Base-by-base conservation (phyloP, 2,888 invertebrate genomes). In the Leptopterna dolabrata region DNA sequence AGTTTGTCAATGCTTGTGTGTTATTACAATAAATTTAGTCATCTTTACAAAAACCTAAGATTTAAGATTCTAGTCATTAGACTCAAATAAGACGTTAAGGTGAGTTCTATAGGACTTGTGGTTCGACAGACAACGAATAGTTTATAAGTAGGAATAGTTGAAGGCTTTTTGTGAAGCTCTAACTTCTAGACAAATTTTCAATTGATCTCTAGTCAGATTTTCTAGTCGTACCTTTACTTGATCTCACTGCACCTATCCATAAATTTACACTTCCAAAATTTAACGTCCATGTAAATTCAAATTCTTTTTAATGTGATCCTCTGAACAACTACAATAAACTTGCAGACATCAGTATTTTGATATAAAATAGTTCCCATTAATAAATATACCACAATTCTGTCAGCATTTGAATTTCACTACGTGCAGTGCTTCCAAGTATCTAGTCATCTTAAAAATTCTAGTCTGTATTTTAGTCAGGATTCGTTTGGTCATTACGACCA, bases 81-180 rank as follows among this genome's bases (percentile, higher is more conserved):
- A 41, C 83, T 30, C 63, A 76, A 63, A 19, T 63, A 63, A 63
- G 63, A 63, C 63, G 24, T 63, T 63, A 63, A 85, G 85, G 85
- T 85, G 85, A 85, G 76, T 76, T 85, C 71, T 73, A 45, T 29
- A 16, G 85, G 73, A 85, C 85, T 76, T 85, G 71, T 76, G 81
- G 81, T 85, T 85, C 85, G 27, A 76, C 71, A 85, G 85, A 85
- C 85, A 85, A 85, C 85, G 85, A 85, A 85, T 85, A 85, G 16
- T 76, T n/a, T 63, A 24, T 63, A 63, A 36, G 51, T 85, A 85
- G 73, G 73, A 29, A 11, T 71, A 83, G 83, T 24, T 30, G 14
- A 70, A 29, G 27, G 41, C 78, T 78, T 73, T 16, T 41, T n/a
- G 36, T 11, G 41, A 73, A 78, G 78, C 27, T 24, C 78, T 14